Conservation (phyloP, 2,113 vertebrate species). For the Oreochromis spilurus region DNA sequence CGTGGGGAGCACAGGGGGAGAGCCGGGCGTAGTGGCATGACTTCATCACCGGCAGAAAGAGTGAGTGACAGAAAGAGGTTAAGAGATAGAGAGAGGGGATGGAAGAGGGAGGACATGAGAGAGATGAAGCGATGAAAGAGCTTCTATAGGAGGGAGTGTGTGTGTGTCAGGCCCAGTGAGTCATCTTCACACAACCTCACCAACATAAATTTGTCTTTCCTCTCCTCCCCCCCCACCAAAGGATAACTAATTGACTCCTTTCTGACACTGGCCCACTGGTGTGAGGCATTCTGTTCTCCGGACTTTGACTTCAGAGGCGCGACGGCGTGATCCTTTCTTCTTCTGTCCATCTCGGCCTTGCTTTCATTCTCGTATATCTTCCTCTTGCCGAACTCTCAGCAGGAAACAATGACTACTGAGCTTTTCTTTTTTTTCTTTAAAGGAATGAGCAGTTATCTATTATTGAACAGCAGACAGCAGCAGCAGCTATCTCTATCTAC, state of each 20-base stretch:
- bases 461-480: conserved; percentile 60
- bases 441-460: conserved; percentile 51
- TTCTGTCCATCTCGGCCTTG: neutral
- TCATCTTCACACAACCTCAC: conserved; percentile 33
- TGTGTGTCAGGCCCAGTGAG: conserved; percentile 23
- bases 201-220: conserved; percentile 18
- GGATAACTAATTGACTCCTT: conserved; percentile 54
- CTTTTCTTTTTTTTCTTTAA: neutral
- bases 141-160: neutral
- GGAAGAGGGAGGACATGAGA: neutral
- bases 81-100: neutral
- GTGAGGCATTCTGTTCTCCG: conserved; percentile 29
- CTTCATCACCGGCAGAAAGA: conserved; percentile 24
- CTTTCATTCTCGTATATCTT: conserved; percentile 18
- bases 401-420: conserved; percentile 22
- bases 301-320: conserved; percentile 3
- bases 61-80: conserved; percentile 38
- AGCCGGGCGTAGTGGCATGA: conserved; percentile 20
- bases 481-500: conserved; percentile 48
- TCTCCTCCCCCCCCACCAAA: neutral
- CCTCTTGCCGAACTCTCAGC: conserved; percentile 26
- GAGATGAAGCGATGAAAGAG: neutral
- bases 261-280: conserved; percentile 13
- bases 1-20: neutral
- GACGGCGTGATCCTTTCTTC: neutral